Conservation (phyloP, 2,113 vertebrate genomes). For the Cyanocitta stelleri region DNA sequence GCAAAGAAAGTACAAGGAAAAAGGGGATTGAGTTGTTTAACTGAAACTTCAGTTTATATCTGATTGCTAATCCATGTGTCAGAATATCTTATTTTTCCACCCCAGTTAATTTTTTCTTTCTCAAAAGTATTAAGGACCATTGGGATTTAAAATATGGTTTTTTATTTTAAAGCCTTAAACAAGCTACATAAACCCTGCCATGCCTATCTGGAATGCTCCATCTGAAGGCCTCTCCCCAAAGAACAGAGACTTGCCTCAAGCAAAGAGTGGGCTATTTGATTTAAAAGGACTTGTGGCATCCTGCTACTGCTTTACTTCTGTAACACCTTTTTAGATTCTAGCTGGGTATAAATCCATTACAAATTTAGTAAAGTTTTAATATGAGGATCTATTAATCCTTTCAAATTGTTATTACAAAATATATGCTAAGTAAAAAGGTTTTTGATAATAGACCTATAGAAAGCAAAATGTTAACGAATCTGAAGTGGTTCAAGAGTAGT, state of each 20-base stretch:
- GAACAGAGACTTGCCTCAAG: neutral
- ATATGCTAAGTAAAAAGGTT: neutral
- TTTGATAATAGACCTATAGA: neutral
- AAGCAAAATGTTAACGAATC: neutral
- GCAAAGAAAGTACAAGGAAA: neutral
- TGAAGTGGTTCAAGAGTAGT: neutral
- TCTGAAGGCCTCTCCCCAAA: neutral
- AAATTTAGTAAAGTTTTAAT: neutral
- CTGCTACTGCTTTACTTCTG: neutral
- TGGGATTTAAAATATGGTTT: neutral
- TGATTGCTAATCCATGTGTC: neutral
- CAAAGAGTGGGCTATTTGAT: neutral
- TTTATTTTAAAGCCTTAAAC: neutral
- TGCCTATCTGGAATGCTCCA: neutral
- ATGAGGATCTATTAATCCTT: neutral
- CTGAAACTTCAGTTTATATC: neutral
- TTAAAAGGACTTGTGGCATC: neutral
- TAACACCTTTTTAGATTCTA: neutral
- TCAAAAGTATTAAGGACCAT: neutral
- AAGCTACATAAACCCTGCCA: neutral
- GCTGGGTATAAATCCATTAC: neutral
- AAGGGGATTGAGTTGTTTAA: neutral
- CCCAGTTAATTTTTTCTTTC: neutral
- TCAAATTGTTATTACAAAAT: neutral
- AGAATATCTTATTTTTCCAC: neutral